A percentile compares a stretch with the other conserved stretches of the same genome.
Conservation (phyloP, 1,140 invertebrate species). For the Ctenoplectra terminalis region DNA sequence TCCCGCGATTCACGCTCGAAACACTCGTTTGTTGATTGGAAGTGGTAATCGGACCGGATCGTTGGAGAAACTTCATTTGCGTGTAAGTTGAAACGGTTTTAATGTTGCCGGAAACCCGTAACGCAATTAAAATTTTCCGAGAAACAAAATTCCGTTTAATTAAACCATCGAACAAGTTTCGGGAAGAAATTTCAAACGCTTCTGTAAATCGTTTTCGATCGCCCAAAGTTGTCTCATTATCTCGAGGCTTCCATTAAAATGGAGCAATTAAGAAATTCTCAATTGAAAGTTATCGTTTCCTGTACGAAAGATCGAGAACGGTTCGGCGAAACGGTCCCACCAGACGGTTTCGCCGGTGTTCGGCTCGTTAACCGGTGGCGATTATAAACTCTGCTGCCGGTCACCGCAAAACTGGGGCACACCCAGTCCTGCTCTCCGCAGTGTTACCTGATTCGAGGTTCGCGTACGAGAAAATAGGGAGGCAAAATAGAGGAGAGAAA, state of each 20-base stretch:
- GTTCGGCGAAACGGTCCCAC: slow-evolving; percentile 12
- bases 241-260: not conserved
- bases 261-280: not conserved
- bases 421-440: slow-evolving; percentile 38
- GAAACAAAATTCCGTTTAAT: not conserved
- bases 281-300: not conserved
- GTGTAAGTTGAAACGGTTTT: slow-evolving; percentile 6
- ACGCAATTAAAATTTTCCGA: not conserved
- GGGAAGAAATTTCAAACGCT: not conserved
- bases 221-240: not conserved
- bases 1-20: not conserved
- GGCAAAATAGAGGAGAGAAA: slow-evolving; percentile 12
- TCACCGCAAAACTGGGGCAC: slow-evolving; percentile 60
- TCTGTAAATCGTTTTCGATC: no score
- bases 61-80: not conserved
- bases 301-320: not conserved
- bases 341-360: slow-evolving; percentile 49
- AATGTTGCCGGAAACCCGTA: not conserved
- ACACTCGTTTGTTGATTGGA: not conserved
- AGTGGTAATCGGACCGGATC: not conserved
- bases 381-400: slow-evolving; percentile 70
- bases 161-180: no score
- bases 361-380: slow-evolving; percentile 60
- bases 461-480: slow-evolving; percentile 29
- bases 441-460: slow-evolving; percentile 42